These are phyloP conservation scores for Noctilio leporinus DNA, from an alignment of 2,113 vertebrate genomes.

Conservation along the genomic window DNA sequence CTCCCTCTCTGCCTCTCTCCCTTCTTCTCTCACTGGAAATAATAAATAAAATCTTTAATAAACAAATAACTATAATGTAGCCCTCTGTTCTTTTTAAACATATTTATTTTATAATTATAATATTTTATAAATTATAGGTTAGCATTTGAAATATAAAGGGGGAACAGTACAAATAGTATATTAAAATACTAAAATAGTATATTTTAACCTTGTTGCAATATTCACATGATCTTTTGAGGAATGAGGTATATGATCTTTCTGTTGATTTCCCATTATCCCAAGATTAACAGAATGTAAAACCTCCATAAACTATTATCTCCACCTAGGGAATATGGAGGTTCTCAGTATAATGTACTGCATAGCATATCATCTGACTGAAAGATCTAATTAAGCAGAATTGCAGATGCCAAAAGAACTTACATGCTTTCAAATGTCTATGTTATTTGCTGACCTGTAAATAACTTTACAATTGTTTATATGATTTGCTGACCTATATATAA, in stretches of 20 bases:
- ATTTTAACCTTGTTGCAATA: constrained; percentile 26
- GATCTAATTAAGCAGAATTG: constrained; percentile 49
- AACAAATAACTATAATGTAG: neutral
- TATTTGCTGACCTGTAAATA: constrained; percentile 58
- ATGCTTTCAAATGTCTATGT: constrained; percentile 58
- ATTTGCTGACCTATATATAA: constrained; percentile 48
- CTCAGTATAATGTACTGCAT: constrained; percentile 42
- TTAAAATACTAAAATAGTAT: neutral
- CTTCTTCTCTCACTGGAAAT: no score
- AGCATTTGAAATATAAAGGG: neutral
- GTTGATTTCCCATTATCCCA: neutral
- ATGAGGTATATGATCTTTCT: neutral
- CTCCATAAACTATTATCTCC: constrained; percentile 9
- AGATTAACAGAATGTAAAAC: constrained; percentile 41
- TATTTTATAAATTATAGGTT: neutral
- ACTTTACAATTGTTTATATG: constrained; percentile 53
- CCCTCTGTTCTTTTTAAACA: neutral
- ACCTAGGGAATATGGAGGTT: constrained; percentile 30
- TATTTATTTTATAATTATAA: neutral
- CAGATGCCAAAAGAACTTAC: neutral
- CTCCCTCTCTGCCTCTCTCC: no score
- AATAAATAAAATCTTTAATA: no score
- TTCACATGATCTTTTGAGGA: neutral
- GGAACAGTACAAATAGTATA: neutral
- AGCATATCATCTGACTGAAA: constrained; percentile 51